Conservation (phyloP, 37 sponge, comb jelly and placozoan species). For the Crambe crambe region DNA sequence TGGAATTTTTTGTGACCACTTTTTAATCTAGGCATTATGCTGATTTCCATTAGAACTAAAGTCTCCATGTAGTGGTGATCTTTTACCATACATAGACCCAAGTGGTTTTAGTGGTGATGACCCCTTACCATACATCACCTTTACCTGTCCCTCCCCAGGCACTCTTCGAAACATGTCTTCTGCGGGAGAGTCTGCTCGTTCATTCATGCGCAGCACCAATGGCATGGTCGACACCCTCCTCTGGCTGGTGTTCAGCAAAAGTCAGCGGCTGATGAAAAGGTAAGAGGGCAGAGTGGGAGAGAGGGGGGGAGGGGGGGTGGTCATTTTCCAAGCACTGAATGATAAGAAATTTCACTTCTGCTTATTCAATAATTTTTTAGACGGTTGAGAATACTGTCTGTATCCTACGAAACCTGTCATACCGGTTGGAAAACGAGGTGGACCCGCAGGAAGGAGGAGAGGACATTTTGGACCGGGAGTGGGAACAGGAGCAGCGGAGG, state of each 20-base stretch:
- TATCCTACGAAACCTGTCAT: conserved; percentile 93
- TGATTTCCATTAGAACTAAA: no score
- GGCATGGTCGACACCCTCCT: conserved; percentile 85
- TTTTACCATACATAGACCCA: no score
- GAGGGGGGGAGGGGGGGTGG: no score
- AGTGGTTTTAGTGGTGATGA: no score
- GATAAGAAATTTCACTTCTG: neutral
- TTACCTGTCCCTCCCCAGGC: no score
- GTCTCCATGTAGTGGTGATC: no score
- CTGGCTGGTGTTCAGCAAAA: conserved; percentile 73
- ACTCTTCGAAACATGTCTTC: conserved; percentile 85
- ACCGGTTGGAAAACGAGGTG: conserved; percentile 86
- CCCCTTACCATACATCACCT: no score
- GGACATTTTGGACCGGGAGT: conserved; percentile 58
- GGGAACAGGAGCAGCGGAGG: conserved; percentile 53
- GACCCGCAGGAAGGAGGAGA: conserved; percentile 67
- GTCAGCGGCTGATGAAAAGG: conserved; percentile 82
- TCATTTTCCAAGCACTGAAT: no score
- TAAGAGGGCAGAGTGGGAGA: conserved; percentile 15
- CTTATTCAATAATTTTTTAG: conserved; percentile 25
- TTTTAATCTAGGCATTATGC: no score
- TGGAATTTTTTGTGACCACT: no score
- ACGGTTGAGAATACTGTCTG: conserved; percentile 93
- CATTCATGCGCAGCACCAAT: conserved; percentile 37
- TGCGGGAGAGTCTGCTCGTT: conserved; percentile 76